Percentiles rank a stretch among this genome's conserved stretches.
phyloP scores from a whole-genome alignment of 1,140 invertebrate genomes.

The Drosophila albomicans region DNA sequence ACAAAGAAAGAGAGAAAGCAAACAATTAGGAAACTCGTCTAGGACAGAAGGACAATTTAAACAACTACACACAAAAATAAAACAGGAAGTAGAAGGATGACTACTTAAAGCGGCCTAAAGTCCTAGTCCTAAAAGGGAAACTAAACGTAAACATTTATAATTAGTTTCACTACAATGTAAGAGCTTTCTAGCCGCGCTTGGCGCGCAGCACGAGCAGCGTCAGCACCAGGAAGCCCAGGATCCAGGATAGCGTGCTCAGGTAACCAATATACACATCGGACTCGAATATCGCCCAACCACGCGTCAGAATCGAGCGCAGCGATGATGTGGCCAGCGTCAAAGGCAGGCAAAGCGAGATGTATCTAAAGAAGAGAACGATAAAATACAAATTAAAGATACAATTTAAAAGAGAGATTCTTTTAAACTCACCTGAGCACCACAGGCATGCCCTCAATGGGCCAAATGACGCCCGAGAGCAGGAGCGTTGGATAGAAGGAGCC shows the following conservation, averaged over 20 bases:
- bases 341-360: conserved; percentile 93
- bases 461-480: conserved; percentile 95
- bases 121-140: conserved; percentile 54
- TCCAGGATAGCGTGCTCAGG: conserved; percentile 95
- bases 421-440: conserved; percentile 87
- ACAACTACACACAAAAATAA: conserved; percentile 5
- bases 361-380: conserved; percentile 69
- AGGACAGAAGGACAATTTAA: conserved; percentile 41
- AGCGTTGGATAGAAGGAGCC: conserved; percentile 98
- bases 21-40: conserved; percentile 19
- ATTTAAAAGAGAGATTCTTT: background rate
- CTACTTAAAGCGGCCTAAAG: conserved; percentile 49
- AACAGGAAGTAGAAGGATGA: conserved; percentile 34
- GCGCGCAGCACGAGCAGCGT: conserved; percentile 92
- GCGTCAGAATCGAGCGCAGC: conserved; percentile 93
- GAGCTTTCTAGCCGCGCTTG: conserved; percentile 88
- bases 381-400: background rate
- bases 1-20: conserved; percentile 20
- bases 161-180: conserved; percentile 47
- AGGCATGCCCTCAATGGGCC: conserved; percentile 96
- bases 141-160: conserved; percentile 57
- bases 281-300: conserved; percentile 94
- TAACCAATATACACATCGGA: conserved; percentile 95
- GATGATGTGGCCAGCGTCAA: conserved; percentile 96
- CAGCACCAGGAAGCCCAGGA: conserved; percentile 92